Evolutionary conservation across 2,888 invertebrate genomes (phyloP), one percentile per base, ranked within the genome.

Genomic region (Hyposoter dolosus): DNA sequence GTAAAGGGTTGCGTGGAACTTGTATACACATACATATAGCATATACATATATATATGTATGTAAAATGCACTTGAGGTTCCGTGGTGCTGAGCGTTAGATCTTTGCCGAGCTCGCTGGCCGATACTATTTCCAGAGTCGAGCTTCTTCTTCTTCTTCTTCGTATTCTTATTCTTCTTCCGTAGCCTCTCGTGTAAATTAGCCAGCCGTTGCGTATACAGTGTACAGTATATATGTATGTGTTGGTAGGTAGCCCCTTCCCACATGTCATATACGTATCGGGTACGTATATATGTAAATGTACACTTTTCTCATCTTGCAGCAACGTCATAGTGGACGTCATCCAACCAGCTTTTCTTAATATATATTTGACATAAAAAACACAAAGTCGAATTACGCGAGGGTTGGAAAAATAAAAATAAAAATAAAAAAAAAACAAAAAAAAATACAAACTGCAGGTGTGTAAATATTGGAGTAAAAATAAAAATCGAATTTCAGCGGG

Each of bases 61-160:
- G 72, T 28, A 4, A 68, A 45, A 66, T 72, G 53, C 77, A 69
- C 56, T 76, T 63, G 83, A 84, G 69, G 63, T 56, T 74, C 80
- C 75, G 83, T 72, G 63, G 65, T 76, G 60, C 77, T 76, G 50
- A 76, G 77, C 81, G 77, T 74, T 74, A 68, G 69, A 77, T 69
- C 72, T 82, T 72, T 86, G 82, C 88, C 88, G 89, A 90, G 90
- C 90, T 88, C 84, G 85, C 66, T 78, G 87, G 76, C 87, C 86
- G 87, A 82, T 85, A 88, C 90, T 90, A 90, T 90, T 90, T 90
- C 89, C 90, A 90, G 89, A 88, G 84, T 86, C 85, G 87, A 88
- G 86, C 86, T 66, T 76, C 84, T 79, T 79, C 72, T 68, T 45
- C 50, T 74, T 77, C 71, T 81, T 68, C 65, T 81, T 84, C 71